These are phyloP conservation scores for Drosophila kepulauana DNA, from an alignment of 1,140 invertebrate genomes.

Conservation along the genomic window DNA sequence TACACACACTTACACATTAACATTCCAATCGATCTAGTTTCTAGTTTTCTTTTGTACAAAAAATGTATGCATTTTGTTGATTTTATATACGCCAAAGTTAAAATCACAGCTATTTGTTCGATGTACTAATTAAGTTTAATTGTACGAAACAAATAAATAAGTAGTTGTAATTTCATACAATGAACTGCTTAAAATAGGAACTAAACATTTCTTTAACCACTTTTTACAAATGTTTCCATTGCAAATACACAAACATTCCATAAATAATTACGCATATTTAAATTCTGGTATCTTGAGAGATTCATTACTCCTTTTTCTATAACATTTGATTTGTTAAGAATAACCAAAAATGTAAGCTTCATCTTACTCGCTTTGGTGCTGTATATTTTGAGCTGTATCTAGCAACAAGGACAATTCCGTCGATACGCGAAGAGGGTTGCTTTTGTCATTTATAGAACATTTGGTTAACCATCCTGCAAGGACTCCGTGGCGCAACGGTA, in stretches of 20 bases:
- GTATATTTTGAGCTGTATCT: not conserved
- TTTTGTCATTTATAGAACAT: slow-evolving; percentile 87
- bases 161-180: slow-evolving; percentile 86
- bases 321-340: not conserved
- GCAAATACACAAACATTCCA: slow-evolving; percentile 8
- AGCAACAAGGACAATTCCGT: slow-evolving; percentile 65
- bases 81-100: slow-evolving; percentile 68
- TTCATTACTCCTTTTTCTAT: not conserved
- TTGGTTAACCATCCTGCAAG: slow-evolving; percentile 82
- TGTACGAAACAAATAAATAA: slow-evolving; percentile 72
- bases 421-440: slow-evolving; percentile 86
- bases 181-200: slow-evolving; percentile 33
- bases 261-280: not conserved
- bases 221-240: not conserved
- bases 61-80: slow-evolving; percentile 65
- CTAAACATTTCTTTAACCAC: not conserved
- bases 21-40: slow-evolving; percentile 51
- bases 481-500: slow-evolving; percentile 98
- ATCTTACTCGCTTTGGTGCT: not conserved
- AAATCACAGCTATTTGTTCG: slow-evolving; percentile 55
- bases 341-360: not conserved
- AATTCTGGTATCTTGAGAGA: not conserved
- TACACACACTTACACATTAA: not conserved
- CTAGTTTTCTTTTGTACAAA: slow-evolving; percentile 67
- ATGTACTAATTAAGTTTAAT: slow-evolving; percentile 62